Evolutionary conservation across 2,113 vertebrate species (phyloP), one percentile per base, ranked within the genome.

Genomic region (Zosterops hypoxanthus): DNA sequence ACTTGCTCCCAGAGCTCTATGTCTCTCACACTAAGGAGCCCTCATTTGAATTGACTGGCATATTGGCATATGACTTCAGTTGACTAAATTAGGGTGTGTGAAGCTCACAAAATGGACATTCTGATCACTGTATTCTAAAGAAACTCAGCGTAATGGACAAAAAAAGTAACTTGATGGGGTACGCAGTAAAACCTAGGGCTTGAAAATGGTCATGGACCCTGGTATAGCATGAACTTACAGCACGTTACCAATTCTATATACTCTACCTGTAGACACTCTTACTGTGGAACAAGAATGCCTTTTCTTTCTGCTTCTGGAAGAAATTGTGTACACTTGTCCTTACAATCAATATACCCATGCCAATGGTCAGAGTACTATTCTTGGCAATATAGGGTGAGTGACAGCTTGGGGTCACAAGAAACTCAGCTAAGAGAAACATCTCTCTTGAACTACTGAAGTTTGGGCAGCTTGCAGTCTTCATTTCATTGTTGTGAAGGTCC

Each of bases 391-490:
- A 72, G 81, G 31, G 23, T 31, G 22, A 80, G n/a, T 26, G 68
- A 61, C 47, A 72, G 46, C 59, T 66, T 33, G 39, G 71, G 18
- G 36, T 86, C 47, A 36, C 29, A 29, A 69, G 46, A 65, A 70
- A 44, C 41, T 42, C 15, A 8, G 64, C 22, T 55, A 66, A 75
- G 19, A 17, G 44, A 88, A 93, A 52, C 15, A 64, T 47, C 69
- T 78, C 64, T 33, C 26, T n/a, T 64, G 42, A 75, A 28, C 34
- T 52, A 52, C 39, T 56, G 23, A 83, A 71, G 11, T 63, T 56
- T 47, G 65, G 47, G 49, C 42, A 81, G 56, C 36, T 83, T 0
- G 0, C 0, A 0, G 56, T 50, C 50, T 28, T 80, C 17, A 26
- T 59, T 87, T 65, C 39, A 52, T 16, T 69, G 16, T 36, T 70